Conservation (phyloP, 2,113 vertebrate species). For the Ochotona princeps region DNA sequence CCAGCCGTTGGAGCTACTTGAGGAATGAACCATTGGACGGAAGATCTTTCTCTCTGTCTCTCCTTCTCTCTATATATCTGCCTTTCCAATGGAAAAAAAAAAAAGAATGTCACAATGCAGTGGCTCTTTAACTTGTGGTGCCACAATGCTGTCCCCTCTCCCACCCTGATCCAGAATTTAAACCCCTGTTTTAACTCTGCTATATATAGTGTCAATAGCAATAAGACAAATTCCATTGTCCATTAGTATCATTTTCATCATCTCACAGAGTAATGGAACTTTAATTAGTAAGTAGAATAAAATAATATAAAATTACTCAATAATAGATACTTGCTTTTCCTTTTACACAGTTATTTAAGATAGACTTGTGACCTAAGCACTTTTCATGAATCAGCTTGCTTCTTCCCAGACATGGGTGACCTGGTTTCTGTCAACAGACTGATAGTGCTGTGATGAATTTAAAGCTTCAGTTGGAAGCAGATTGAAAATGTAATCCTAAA, state of each 20-base stretch:
- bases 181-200: neutral
- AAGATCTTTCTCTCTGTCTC: no score
- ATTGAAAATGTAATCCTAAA: slow-evolving; percentile 46
- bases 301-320: slow-evolving; percentile 9
- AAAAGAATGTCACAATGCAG: no score
- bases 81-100: no score
- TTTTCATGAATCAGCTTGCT: slow-evolving; percentile 34
- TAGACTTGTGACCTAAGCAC: neutral
- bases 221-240: neutral
- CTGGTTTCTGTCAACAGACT: slow-evolving; percentile 25
- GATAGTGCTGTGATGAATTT: slow-evolving; percentile 41
- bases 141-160: no score
- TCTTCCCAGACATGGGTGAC: neutral
- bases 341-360: slow-evolving; percentile 8
- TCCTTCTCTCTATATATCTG: no score
- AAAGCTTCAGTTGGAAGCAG: slow-evolving; percentile 47
- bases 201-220: neutral
- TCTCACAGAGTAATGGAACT: slow-evolving; percentile 4
- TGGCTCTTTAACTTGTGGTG: no score
- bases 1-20: no score
- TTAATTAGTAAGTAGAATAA: slow-evolving; percentile 27
- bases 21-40: no score
- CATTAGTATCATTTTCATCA: slow-evolving; percentile 10
- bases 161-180: neutral
- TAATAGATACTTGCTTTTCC: neutral